Conservation (phyloP, 1,140 invertebrate genomes). For the Limonius californicus region DNA sequence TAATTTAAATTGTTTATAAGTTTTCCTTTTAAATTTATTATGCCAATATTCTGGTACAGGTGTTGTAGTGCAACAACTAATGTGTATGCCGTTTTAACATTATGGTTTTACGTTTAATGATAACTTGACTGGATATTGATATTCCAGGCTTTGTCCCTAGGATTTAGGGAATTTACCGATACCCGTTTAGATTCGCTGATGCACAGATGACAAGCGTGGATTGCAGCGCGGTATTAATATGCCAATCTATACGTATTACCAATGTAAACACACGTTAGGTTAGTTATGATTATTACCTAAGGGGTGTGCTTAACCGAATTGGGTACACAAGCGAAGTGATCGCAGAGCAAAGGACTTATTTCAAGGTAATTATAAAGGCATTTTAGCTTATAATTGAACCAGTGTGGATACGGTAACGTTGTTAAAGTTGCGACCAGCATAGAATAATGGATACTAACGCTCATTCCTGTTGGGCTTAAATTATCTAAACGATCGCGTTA, state of each 20-base stretch:
- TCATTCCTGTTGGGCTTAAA: no score
- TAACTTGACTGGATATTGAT: no score
- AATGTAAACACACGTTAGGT: conserved; percentile 4
- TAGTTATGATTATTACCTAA: background rate
- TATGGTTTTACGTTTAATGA: no score
- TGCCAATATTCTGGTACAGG: no score
- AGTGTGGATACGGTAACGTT: background rate
- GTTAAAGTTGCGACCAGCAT: no score
- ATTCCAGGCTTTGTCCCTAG: no score
- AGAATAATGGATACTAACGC: no score
- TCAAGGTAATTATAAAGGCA: background rate
- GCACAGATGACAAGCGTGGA: background rate
- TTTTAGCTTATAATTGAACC: background rate
- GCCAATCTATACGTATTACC: background rate
- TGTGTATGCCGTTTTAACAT: no score
- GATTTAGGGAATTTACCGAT: background rate
- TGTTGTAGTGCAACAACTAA: no score
- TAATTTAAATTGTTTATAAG: no score
- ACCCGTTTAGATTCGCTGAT: background rate
- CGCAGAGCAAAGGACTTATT: background rate
- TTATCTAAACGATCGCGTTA: no score
- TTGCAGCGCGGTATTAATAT: background rate
- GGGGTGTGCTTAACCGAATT: conserved; percentile 1
- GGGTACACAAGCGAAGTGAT: background rate
- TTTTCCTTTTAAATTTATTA: no score